Conservation (phyloP, 2,797 vertebrate genomes). For the Acanthurus lineatus region DNA sequence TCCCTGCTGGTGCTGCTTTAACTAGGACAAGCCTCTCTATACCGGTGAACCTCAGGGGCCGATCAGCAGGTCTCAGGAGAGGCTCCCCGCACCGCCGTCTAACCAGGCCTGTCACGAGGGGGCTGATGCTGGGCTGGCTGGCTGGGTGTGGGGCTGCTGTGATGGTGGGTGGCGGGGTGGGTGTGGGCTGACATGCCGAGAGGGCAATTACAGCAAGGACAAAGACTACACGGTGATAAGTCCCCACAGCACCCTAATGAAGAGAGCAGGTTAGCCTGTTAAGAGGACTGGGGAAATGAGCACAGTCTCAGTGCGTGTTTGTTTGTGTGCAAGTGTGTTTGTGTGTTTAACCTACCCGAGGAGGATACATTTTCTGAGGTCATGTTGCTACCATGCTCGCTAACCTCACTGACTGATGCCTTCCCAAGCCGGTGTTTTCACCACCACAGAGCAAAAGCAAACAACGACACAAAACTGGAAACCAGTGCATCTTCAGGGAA, state of each 20-base stretch:
- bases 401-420: constrained; percentile 77
- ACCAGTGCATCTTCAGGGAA: constrained; percentile 72
- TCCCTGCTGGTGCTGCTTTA: constrained; percentile 82
- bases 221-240: constrained; percentile 87
- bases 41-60: constrained; percentile 79
- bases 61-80: constrained; percentile 80
- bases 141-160: constrained; percentile 69
- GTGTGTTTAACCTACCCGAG: constrained; percentile 80
- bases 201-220: constrained; percentile 90
- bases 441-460: constrained; percentile 71
- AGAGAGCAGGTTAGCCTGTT: constrained; percentile 84
- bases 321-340: constrained; percentile 61
- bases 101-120: constrained; percentile 84
- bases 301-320: constrained; percentile 67
- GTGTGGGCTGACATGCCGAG: constrained; percentile 83
- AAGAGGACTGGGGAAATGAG: constrained; percentile 78
- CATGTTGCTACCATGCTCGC: constrained; percentile 72
- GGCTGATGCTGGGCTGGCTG: constrained; percentile 71
- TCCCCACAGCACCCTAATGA: constrained; percentile 88
- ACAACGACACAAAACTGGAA: constrained; percentile 72
- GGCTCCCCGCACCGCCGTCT: constrained; percentile 84
- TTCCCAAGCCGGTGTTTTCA: constrained; percentile 62
- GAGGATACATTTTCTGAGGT: constrained; percentile 81
- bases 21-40: constrained; percentile 81
- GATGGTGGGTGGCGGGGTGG: constrained; percentile 48